Conservation (phyloP, 2,888 invertebrate species). For the Drosophila vallismaia region DNA sequence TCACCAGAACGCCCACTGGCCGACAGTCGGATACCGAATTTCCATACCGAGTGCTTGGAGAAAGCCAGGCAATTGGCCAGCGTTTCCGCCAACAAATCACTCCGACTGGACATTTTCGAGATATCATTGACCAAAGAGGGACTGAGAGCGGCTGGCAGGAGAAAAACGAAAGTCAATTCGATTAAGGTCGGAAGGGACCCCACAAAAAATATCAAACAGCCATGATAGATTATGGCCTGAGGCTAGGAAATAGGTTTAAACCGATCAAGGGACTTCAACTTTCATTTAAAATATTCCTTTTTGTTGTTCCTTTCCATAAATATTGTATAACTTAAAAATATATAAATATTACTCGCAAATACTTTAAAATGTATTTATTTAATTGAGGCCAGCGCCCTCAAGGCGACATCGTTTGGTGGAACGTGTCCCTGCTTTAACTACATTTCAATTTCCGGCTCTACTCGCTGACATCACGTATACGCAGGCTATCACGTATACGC, state of each 20-base stretch:
- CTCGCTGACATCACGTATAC: conserved; percentile 55
- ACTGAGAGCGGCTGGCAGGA: conserved; percentile 6
- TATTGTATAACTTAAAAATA: not conserved
- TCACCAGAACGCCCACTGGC: conserved; percentile 42
- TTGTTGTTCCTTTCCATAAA: not conserved
- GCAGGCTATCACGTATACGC: conserved; percentile 66
- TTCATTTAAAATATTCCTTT: not conserved
- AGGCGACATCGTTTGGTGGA: conserved; percentile 9
- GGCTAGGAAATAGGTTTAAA: not conserved
- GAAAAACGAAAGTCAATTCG: conserved; percentile 40
- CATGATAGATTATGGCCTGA: conserved; percentile 8
- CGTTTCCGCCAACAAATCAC: conserved; percentile 59
- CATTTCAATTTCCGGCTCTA: conserved; percentile 62
- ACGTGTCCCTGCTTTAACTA: conserved; percentile 35
- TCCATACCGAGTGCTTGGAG: conserved; percentile 51
- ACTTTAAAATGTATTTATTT: not conserved
- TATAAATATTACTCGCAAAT: not conserved
- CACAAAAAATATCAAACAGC: conserved; percentile 7
- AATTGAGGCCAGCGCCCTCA: not conserved
- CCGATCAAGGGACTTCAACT: not conserved
- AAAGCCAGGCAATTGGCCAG: conserved; percentile 50
- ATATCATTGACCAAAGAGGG: conserved; percentile 46
- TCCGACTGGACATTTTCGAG: conserved; percentile 54
- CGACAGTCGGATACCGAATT: conserved; percentile 39
- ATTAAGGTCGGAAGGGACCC: conserved; percentile 17